These are phyloP conservation scores for Anorthoa munda DNA, from an alignment of 2,888 invertebrate species.

Conservation along the genomic window DNA sequence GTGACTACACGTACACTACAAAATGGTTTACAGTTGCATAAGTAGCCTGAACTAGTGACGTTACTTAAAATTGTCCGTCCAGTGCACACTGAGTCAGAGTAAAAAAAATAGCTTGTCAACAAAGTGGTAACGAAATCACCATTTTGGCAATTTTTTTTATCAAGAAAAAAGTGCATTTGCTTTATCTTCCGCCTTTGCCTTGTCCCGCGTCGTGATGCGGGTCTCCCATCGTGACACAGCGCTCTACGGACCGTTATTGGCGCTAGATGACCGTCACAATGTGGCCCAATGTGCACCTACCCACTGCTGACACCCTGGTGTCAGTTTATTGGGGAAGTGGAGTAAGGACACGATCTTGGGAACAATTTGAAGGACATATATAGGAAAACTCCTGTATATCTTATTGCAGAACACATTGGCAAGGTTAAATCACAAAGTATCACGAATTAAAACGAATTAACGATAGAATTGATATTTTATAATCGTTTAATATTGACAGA, in stretches of 20 bases:
- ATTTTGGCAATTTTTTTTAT: too few species aligned
- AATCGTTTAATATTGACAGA: neutral
- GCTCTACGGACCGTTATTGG: constrained; percentile 83
- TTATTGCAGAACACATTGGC: neutral
- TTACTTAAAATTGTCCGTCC: too few species aligned
- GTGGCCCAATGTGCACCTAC: constrained; percentile 67
- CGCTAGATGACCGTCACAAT: constrained; percentile 88
- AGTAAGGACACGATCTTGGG: constrained; percentile 8
- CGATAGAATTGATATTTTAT: too few species aligned
- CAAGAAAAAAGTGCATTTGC: too few species aligned
- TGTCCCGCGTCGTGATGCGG: constrained; percentile 38
- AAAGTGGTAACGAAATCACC: too few species aligned
- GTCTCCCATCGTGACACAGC: constrained; percentile 81
- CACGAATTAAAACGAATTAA: too few species aligned
- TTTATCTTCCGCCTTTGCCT: constrained; percentile 17
- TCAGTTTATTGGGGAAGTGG: constrained; percentile 34
- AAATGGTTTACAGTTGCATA: too few species aligned
- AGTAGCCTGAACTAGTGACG: too few species aligned
- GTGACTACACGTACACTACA: too few species aligned
- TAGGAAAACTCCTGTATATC: neutral
- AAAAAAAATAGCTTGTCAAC: too few species aligned
- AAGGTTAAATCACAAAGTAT: neutral
- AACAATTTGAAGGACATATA: neutral
- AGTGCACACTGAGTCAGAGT: too few species aligned
- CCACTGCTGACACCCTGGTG: constrained; percentile 42